Evolutionary conservation across 2,888 invertebrate species (phyloP), one percentile per base, ranked within the genome.

Genomic region (Polyommatus icarus): DNA sequence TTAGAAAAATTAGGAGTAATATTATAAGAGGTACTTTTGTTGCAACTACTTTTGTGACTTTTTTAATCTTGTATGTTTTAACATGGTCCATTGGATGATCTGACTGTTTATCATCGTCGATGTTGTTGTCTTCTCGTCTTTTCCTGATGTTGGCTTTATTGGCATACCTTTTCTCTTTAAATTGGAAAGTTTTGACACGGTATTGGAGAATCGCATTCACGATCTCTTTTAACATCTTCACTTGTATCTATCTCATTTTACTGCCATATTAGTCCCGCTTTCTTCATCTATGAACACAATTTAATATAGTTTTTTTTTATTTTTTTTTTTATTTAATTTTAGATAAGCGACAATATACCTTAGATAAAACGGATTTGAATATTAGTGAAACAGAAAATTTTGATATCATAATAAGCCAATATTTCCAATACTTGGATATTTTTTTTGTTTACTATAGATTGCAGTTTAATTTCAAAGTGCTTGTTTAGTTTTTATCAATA

Each of bases 141-240:
- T 86, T 89, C 82, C 85, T 88, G 79, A 85, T 87, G 76, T 87
- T 87, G 24, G 86, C 86, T 81, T 85, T 84, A 77, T 87, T 87
- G 32, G 82, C 86, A 83, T 87, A 87, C 46, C 83, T 83, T 81
- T 82, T 86, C 80, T 84, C 85, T 82, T 88, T 88, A 82, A 82
- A 84, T 81, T 83, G 84, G 78, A 87, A 84, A 82, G 84, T 87
- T 83, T 84, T 85, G 82, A 82, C 80, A 77, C 82, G 80, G 84
- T 84, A 84, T 82, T 84, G 90, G 90, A 91, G 90, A 87, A 91
- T 93, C 92, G 92, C 83, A 82, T 87, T 79, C 83, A 91, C 92
- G 91, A 93, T 87, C 91, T 91, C 92, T 90, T 86, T 86, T 89
- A 90, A 84, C 93, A 93, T 94, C 86, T 87, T 93, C 88, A 84